phyloP scores from a whole-genome alignment of 2,888 invertebrate genomes.

The Pheosia gnoma region DNA sequence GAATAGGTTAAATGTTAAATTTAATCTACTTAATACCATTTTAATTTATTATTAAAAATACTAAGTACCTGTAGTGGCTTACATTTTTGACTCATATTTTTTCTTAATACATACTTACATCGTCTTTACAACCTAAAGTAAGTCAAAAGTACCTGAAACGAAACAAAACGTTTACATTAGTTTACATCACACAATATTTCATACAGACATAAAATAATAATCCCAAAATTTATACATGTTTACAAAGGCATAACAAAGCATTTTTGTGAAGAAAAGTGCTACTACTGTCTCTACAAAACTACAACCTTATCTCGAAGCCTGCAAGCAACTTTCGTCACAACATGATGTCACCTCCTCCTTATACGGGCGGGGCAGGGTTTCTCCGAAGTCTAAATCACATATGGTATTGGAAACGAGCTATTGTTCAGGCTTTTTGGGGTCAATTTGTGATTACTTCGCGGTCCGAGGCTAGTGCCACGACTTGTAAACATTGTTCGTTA shows the following conservation, averaged over 20 bases:
- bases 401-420: constrained; percentile 43
- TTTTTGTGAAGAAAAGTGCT: too few species aligned
- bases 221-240: too few species aligned
- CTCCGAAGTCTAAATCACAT: constrained; percentile 34
- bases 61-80: too few species aligned
- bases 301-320: not conserved
- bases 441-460: constrained; percentile 15
- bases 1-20: too few species aligned
- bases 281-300: too few species aligned
- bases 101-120: too few species aligned
- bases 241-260: too few species aligned
- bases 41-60: too few species aligned
- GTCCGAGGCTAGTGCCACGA: not conserved
- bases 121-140: too few species aligned
- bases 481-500: not conserved
- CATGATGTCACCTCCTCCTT: constrained; percentile 42
- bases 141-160: not conserved
- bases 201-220: too few species aligned
- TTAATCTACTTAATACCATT: too few species aligned
- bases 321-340: constrained; percentile 3
- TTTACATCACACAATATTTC: not conserved
- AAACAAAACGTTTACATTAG: not conserved
- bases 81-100: too few species aligned
- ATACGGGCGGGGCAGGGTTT: constrained; percentile 27
- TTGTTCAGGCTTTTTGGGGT: constrained; percentile 43